Conservation (phyloP, 2,888 invertebrate genomes). For the Acanthosepion esculentum region DNA sequence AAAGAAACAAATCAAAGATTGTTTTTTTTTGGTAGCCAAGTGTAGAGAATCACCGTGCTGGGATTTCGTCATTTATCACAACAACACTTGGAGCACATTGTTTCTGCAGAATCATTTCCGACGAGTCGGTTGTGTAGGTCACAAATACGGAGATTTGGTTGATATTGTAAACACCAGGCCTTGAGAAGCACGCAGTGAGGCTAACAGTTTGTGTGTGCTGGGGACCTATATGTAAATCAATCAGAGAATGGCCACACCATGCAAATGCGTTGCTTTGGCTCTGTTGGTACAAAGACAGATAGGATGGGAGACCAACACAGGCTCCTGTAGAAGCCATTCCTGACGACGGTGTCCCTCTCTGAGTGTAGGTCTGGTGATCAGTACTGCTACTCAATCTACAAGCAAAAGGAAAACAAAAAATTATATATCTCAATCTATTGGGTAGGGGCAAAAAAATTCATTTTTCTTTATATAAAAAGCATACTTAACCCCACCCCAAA, state of each 20-base stretch:
- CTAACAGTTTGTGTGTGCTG: slow-evolving; percentile 62
- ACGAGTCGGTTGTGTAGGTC: slow-evolving; percentile 61
- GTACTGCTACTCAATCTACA: slow-evolving; percentile 37
- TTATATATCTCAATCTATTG: neutral
- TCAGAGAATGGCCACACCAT: slow-evolving; percentile 71
- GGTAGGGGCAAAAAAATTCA: no score
- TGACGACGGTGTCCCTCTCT: neutral
- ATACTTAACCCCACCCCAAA: no score
- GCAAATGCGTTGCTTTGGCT: slow-evolving; percentile 58
- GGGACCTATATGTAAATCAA: slow-evolving; percentile 62
- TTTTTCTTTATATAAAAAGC: no score
- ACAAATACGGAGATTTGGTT: slow-evolving; percentile 70
- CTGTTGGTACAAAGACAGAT: slow-evolving; percentile 45
- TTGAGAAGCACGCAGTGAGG: slow-evolving; percentile 69
- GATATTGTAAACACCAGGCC: slow-evolving; percentile 72
- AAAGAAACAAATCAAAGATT: neutral
- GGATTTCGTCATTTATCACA: slow-evolving; percentile 53
- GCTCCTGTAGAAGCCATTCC: slow-evolving; percentile 35
- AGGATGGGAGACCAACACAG: slow-evolving; percentile 38
- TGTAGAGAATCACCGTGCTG: neutral
- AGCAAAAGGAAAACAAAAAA: neutral
- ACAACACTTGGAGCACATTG: slow-evolving; percentile 66
- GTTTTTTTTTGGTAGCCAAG: neutral
- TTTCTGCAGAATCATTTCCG: slow-evolving; percentile 69
- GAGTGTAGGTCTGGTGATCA: neutral